Evolutionary conservation across 2,888 invertebrate genomes (phyloP).

Genomic region (Catocala sponsa): DNA sequence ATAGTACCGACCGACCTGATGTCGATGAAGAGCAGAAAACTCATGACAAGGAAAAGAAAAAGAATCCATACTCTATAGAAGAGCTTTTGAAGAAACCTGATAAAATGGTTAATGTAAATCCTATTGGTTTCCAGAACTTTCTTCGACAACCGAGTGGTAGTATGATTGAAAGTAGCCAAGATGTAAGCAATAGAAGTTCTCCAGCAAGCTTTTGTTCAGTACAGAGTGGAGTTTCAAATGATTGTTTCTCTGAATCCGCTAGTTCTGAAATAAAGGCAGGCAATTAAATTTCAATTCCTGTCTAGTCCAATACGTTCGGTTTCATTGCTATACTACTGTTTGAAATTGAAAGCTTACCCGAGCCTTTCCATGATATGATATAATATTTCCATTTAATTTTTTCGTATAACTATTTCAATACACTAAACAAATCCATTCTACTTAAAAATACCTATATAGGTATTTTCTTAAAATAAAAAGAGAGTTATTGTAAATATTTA

Average conservation of each 20-base stretch:
- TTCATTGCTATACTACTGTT: not conserved
- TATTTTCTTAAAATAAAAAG: too few species aligned
- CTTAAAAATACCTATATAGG: too few species aligned
- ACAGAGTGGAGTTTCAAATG: slow-evolving; percentile 78
- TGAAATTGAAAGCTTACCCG: not conserved
- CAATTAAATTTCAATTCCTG: slow-evolving; percentile 55
- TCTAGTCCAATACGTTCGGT: slow-evolving; percentile 8
- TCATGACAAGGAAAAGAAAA: slow-evolving; percentile 87
- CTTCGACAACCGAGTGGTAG: slow-evolving; percentile 89
- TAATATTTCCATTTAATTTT: too few species aligned
- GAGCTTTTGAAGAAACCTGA: slow-evolving; percentile 94
- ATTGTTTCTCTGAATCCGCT: slow-evolving; percentile 75
- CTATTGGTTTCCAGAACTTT: slow-evolving; percentile 77
- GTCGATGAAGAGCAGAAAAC: slow-evolving; percentile 73
- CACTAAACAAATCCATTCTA: too few species aligned
- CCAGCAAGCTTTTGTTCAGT: slow-evolving; percentile 82
- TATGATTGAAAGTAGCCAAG: slow-evolving; percentile 82
- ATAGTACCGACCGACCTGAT: slow-evolving; percentile 87
- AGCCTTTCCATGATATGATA: too few species aligned
- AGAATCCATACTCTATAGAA: slow-evolving; percentile 96
- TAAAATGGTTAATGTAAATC: slow-evolving; percentile 82
- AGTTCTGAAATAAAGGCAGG: slow-evolving; percentile 79
- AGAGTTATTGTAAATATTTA: too few species aligned
- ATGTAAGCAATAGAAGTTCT: slow-evolving; percentile 77
- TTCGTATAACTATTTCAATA: too few species aligned